Evolutionary conservation across 1,140 invertebrate genomes (phyloP).

Genomic region (Drosophila lini): DNA sequence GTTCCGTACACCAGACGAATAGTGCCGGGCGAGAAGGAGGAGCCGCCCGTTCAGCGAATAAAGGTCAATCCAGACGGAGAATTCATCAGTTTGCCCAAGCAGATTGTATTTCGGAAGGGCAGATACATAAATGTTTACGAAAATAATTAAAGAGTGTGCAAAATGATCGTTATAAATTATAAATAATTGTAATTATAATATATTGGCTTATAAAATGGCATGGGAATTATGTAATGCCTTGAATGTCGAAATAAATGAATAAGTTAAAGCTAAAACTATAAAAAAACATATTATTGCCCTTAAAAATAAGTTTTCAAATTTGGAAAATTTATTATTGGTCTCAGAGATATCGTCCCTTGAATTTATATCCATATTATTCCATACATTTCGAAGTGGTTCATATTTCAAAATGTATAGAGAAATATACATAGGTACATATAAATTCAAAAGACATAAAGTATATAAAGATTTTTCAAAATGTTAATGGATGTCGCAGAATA

Average conservation of each 20-base stretch:
- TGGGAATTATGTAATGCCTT: not conserved
- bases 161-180: not conserved
- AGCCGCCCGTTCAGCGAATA: not conserved
- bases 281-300: not conserved
- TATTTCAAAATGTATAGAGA: too few relatives aligned
- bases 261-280: not conserved
- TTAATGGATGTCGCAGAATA: too few relatives aligned
- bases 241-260: not conserved
- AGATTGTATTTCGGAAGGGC: conserved; percentile 3
- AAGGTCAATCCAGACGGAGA: conserved; percentile 15
- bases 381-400: too few relatives aligned
- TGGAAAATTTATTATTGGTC: too few relatives aligned
- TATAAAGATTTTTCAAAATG: too few relatives aligned
- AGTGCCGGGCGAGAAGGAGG: not conserved
- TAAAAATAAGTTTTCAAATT: too few relatives aligned
- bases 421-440: too few relatives aligned
- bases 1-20: not conserved
- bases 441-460: too few relatives aligned
- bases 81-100: conserved; percentile 21
- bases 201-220: not conserved
- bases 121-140: conserved; percentile 12
- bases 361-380: too few relatives aligned
- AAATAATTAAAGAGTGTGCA: not conserved
- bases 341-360: too few relatives aligned
- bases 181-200: not conserved